phyloP scores from a whole-genome alignment of 2,797 vertebrate genomes.

The Alca torda region DNA sequence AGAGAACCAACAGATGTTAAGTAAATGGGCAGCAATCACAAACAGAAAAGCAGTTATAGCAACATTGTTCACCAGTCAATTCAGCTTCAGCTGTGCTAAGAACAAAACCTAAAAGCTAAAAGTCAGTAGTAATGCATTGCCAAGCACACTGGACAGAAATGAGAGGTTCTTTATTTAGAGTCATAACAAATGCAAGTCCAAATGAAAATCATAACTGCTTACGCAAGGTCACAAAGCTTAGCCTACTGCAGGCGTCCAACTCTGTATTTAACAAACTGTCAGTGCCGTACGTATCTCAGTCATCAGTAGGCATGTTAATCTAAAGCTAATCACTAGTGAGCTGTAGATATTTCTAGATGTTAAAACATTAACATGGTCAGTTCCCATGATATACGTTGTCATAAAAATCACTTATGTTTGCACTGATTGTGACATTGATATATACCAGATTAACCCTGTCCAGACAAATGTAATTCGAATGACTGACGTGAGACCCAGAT shows the following conservation, averaged over 20 bases:
- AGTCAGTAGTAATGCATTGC: background rate
- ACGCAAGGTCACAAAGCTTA: background rate
- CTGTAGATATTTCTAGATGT: background rate
- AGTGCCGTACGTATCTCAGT: accelerated
- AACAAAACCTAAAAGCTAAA: background rate
- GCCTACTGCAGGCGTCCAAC: background rate
- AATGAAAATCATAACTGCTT: background rate
- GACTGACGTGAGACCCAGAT: background rate
- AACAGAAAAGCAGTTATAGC: background rate
- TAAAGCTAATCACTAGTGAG: background rate
- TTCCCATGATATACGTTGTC: background rate
- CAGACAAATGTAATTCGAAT: background rate
- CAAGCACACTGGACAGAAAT: background rate
- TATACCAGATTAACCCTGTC: background rate
- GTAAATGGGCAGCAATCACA: background rate
- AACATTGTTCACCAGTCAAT: background rate
- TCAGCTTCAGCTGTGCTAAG: background rate
- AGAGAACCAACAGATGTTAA: background rate
- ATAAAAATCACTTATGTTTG: background rate
- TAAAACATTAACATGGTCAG: background rate
- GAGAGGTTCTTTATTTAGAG: background rate
- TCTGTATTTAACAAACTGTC: background rate
- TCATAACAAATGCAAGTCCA: background rate
- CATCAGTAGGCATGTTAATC: background rate
- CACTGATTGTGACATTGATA: background rate